phyloP scores from a whole-genome alignment of 1,140 invertebrate species.

The Heliconius melpomene region DNA sequence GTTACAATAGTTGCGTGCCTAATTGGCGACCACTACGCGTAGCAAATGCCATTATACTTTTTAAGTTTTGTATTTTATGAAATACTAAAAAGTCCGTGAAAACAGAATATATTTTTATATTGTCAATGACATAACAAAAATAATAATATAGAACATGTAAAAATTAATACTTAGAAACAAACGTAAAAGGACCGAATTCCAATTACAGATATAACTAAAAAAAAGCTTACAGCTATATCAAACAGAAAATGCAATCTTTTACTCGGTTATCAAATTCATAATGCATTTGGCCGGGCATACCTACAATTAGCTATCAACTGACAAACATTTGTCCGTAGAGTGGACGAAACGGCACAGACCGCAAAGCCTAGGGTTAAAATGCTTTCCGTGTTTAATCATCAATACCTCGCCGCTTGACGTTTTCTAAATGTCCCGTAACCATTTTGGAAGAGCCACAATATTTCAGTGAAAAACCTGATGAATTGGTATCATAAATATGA shows the following conservation, averaged over 20 bases:
- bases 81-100: background rate
- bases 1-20: background rate
- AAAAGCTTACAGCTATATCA: background rate
- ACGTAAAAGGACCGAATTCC: background rate
- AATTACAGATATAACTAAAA: background rate
- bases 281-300: slow-evolving; percentile 32
- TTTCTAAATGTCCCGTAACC: slow-evolving; percentile 21
- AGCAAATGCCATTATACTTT: background rate
- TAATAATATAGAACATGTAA: no score
- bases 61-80: background rate
- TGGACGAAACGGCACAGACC: slow-evolving; percentile 21
- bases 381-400: slow-evolving; percentile 34
- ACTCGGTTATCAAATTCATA: background rate
- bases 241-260: background rate
- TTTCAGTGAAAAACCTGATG: background rate
- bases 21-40: background rate
- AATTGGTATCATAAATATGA: background rate
- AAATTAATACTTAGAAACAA: no score
- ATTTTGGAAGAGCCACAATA: background rate
- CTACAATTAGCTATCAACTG: slow-evolving; percentile 38
- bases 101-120: background rate
- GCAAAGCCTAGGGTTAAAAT: slow-evolving; percentile 35
- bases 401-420: slow-evolving; percentile 14
- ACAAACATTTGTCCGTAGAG: slow-evolving; percentile 34
- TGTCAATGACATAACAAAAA: no score